Base-by-base conservation (phyloP, 2,888 invertebrate species). In the Apantesis nais region DNA sequence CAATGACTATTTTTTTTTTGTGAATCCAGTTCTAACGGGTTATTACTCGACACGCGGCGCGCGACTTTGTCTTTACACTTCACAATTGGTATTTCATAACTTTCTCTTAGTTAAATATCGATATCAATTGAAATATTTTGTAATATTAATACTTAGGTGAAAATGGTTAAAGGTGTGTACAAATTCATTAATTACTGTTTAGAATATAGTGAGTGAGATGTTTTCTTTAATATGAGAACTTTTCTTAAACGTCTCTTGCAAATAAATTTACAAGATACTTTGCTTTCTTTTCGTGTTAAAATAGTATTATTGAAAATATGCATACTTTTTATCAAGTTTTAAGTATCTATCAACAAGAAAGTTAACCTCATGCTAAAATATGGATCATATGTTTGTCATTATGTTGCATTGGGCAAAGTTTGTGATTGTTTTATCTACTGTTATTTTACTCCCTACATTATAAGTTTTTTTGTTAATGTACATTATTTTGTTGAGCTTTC, bases 11-110 rank as follows among this genome's bases (percentile, higher is more conserved):
- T 92, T 92, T 80, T 72, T 80, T 92, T 91, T 92, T 89, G 86
- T 85, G 83, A 91, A 94, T 93, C 94, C 93, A 94, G 94, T 95
- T 94, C 84, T 92, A 93, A 93, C 93, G 93, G 93, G 94, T 95
- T 94, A 92, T 88, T 89, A 90, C 90, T 90, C 90, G 93, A 93
- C 94, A 93, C 93, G 94, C 93, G 93, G 93, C 93, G 90, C 87
- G 85, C 88, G 88, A 88, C 85, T 87, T 84, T 84, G 85, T 86
- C 84, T 82, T 74, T 84, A 81, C 1, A 72, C 55, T 62, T 68
- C 75, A 78, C 80, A 81, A 73, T 83, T 77, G 76, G 74, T 83
- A 80, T 83, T 88, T 82, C 74, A 66, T 80, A 83, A 87, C 89
- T 90, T 92, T 91, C 89, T 86, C 85, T 76, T 70, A 66, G 71